Conservation (phyloP, 1,140 invertebrate genomes). For the Drosophila jambulina region DNA sequence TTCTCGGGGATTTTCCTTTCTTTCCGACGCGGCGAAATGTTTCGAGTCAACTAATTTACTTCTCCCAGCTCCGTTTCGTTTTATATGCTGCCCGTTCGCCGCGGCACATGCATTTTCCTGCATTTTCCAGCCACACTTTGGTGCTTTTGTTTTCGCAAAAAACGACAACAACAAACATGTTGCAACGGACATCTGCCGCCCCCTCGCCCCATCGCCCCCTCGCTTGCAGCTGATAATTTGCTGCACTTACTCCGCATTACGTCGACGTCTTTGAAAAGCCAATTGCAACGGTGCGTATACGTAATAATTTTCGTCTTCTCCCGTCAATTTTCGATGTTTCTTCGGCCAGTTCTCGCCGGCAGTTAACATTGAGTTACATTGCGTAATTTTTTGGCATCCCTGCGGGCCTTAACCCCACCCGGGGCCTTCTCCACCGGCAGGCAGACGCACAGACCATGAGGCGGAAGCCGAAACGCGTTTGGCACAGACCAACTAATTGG, state of each 20-base stretch:
- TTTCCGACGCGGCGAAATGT: constrained; percentile 71
- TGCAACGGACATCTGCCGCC: constrained; percentile 75
- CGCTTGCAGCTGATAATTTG: constrained; percentile 73
- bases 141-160: constrained; percentile 62
- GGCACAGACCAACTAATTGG: constrained; percentile 66
- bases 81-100: constrained; percentile 57
- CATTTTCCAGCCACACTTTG: constrained; percentile 62
- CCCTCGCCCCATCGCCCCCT: neutral
- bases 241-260: constrained; percentile 73
- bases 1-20: neutral
- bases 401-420: neutral
- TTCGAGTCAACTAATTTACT: constrained; percentile 78
- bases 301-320: constrained; percentile 59
- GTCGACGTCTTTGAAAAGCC: constrained; percentile 48
- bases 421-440: neutral
- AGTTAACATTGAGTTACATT: neutral
- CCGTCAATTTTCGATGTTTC: constrained; percentile 9
- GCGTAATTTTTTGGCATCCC: constrained; percentile 11
- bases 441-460: neutral
- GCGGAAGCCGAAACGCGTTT: constrained; percentile 48
- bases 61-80: constrained; percentile 52
- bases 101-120: constrained; percentile 64
- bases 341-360: constrained; percentile 22
- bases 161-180: constrained; percentile 41
- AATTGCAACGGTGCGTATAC: constrained; percentile 76